Percentiles rank a stretch among this genome's conserved stretches.
Conservation (phyloP, 2,888 invertebrate genomes). For the Agonopterix heracliana region DNA sequence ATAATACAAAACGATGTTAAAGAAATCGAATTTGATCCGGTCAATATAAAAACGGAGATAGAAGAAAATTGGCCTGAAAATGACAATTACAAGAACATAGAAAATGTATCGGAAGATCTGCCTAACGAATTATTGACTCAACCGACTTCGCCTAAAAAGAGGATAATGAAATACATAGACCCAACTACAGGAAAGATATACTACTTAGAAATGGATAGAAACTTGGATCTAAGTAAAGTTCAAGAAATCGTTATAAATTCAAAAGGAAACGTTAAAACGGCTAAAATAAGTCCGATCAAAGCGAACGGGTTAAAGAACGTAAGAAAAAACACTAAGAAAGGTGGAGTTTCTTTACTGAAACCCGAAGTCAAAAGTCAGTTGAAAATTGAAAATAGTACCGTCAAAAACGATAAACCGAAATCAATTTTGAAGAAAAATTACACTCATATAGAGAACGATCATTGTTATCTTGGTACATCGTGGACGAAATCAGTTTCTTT, state of each 20-base stretch:
- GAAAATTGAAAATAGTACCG: constrained; percentile 26
- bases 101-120: constrained; percentile 17
- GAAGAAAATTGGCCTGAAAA: neutral
- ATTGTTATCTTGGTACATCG: constrained; percentile 52
- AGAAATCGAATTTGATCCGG: constrained; percentile 1
- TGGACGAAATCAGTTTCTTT: constrained; percentile 12
- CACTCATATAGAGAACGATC: constrained; percentile 60
- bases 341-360: constrained; percentile 43
- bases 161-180: constrained; percentile 65
- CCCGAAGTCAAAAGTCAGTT: constrained; percentile 49
- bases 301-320: constrained; percentile 47
- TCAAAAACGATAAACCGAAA: constrained; percentile 14
- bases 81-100: neutral
- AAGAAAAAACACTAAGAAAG: constrained; percentile 33
- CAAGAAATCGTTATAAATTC: constrained; percentile 62
- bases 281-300: constrained; percentile 55
- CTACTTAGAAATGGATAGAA: constrained; percentile 61
- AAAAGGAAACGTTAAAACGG: constrained; percentile 35
- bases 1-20: neutral
- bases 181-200: constrained; percentile 61
- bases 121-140: constrained; percentile 37
- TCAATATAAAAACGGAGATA: neutral
- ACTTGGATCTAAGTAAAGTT: constrained; percentile 53
- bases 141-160: constrained; percentile 38
- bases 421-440: constrained; percentile 19